Conservation (phyloP, 2,888 invertebrate species). For the Athalia circularis region DNA sequence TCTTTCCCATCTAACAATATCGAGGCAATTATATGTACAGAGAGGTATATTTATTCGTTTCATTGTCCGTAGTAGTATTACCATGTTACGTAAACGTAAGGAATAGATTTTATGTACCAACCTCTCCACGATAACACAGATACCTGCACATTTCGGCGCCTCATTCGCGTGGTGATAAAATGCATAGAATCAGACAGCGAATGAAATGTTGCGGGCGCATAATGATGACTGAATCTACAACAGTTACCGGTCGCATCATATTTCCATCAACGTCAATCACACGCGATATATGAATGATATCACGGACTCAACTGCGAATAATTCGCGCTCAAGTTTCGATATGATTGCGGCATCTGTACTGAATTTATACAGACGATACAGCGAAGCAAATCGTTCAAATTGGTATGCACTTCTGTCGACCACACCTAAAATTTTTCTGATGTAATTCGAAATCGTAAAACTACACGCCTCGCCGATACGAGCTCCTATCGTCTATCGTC, state of each 20-base stretch:
- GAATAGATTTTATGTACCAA: too few species aligned
- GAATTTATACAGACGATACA: background rate
- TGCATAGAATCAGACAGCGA: too few species aligned
- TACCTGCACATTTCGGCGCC: too few species aligned
- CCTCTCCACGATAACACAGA: too few species aligned
- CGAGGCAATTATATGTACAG: background rate
- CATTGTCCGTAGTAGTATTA: too few species aligned
- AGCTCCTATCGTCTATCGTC: background rate
- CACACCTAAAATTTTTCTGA: background rate
- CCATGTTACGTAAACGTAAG: too few species aligned
- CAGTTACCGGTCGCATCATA: constrained; percentile 17
- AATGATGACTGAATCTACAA: constrained; percentile 22
- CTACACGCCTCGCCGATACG: background rate
- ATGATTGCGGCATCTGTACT: too few species aligned
- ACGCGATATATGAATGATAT: constrained; percentile 29
- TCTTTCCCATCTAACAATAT: background rate
- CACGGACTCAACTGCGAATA: background rate
- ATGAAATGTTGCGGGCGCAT: background rate
- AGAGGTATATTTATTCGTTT: too few species aligned
- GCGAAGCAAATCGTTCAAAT: background rate
- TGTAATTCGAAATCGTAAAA: background rate
- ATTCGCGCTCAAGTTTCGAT: too few species aligned
- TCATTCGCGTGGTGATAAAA: too few species aligned
- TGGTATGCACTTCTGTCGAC: background rate
- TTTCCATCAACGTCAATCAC: constrained; percentile 27